These are phyloP conservation scores for Ancistrus triradiatus DNA, from an alignment of 2,113 vertebrate species.

Conservation along the genomic window DNA sequence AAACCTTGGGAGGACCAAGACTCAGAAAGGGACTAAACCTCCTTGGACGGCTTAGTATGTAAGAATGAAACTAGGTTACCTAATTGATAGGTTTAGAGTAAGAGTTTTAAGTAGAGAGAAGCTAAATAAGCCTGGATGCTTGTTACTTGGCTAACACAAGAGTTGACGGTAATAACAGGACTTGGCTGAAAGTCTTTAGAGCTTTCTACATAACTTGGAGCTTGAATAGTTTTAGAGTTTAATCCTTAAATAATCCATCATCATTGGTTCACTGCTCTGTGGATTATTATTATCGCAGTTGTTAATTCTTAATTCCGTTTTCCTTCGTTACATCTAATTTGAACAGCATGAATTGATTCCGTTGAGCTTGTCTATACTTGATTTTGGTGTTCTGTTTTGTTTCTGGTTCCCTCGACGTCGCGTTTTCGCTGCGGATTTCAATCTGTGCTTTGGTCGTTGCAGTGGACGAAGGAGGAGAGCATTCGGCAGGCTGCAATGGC, in stretches of 20 bases:
- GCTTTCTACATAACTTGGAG: no score
- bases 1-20: no score
- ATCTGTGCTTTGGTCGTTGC: constrained; percentile 70
- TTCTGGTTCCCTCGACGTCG: neutral
- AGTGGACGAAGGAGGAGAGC: constrained; percentile 97
- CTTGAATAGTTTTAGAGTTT: no score
- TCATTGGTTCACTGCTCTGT: constrained; percentile 82
- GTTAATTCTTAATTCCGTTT: constrained; percentile 43
- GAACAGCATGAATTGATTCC: constrained; percentile 78
- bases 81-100: no score
- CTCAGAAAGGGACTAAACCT: no score
- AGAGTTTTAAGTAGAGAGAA: no score
- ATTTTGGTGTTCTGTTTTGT: constrained; percentile 49
- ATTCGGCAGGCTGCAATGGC: constrained; percentile 85
- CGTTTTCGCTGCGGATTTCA: constrained; percentile 40
- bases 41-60: no score
- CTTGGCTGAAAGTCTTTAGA: no score
- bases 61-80: no score
- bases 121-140: no score
- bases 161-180: no score
- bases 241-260: constrained; percentile 56
- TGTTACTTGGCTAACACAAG: no score
- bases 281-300: constrained; percentile 43
- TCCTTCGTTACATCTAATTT: constrained; percentile 62
- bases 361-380: constrained; percentile 51